Conservation (phyloP, 2,113 vertebrate genomes). For the Struthio camelus region DNA sequence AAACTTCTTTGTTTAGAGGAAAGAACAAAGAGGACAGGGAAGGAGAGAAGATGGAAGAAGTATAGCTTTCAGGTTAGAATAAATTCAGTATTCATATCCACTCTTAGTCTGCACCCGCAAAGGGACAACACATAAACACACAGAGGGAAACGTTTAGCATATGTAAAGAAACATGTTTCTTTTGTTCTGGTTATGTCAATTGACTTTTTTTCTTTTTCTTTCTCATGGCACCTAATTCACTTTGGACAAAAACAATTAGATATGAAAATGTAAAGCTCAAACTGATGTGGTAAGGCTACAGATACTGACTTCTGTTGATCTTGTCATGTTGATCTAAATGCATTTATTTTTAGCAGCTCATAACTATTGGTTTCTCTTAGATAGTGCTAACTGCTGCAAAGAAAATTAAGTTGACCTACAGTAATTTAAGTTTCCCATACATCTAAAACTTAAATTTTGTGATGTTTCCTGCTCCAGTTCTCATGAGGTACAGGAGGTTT, state of each 20-base stretch:
- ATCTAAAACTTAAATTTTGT: not conserved
- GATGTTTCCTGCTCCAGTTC: not conserved
- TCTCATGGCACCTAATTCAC: not conserved
- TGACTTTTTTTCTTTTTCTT: not conserved
- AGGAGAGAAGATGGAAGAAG: not conserved
- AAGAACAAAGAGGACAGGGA: constrained; percentile 38
- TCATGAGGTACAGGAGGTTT: not conserved
- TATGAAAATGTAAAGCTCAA: not conserved
- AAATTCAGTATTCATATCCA: not conserved
- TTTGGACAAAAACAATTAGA: not conserved
- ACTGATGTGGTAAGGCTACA: not conserved
- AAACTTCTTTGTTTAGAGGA: constrained; percentile 11
- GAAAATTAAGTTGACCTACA: not conserved
- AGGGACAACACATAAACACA: not conserved
- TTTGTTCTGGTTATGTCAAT: not conserved
- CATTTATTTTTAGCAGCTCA: not conserved
- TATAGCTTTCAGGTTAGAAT: not conserved
- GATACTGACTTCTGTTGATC: not conserved
- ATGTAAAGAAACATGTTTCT: not conserved
- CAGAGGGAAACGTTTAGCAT: not conserved
- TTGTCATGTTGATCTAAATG: not conserved
- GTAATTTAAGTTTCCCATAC: not conserved
- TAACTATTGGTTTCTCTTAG: not conserved
- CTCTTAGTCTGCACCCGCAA: not conserved
- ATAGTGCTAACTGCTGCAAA: not conserved